phyloP scores from a whole-genome alignment of 2,888 invertebrate species.

The Lochmaea crataegi region DNA sequence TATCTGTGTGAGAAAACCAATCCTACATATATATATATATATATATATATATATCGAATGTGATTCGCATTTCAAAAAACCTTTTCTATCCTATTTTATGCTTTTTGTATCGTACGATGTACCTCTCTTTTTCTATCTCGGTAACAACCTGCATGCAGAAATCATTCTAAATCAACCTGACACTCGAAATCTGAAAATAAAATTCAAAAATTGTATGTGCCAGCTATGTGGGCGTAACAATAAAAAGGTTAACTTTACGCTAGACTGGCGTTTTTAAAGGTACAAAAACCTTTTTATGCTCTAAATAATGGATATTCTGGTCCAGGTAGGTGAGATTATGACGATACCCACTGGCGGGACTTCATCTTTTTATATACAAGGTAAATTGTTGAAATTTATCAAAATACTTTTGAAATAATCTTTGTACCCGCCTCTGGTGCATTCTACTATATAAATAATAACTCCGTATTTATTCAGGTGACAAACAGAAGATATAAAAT shows the following conservation, averaged over 20 bases:
- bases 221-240: constrained; percentile 34
- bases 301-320: constrained; percentile 36
- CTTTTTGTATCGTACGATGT: neutral
- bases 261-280: constrained; percentile 36
- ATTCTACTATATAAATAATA: constrained; percentile 8
- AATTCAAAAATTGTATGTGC: constrained; percentile 32
- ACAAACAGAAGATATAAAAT: constrained; percentile 3
- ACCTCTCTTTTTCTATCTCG: too few relatives aligned
- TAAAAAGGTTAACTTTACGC: constrained; percentile 42
- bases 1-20: neutral
- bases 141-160: constrained; percentile 18
- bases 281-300: constrained; percentile 34
- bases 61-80: neutral
- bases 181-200: constrained; percentile 36
- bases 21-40: neutral
- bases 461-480: constrained; percentile 13
- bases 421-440: neutral
- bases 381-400: neutral
- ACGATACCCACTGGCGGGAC: constrained; percentile 7
- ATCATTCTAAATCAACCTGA: constrained; percentile 29
- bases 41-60: neutral
- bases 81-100: constrained; percentile 15
- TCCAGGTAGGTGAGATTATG: constrained; percentile 35
- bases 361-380: too few relatives aligned
- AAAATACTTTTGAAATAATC: neutral